These are phyloP conservation scores for Trachurus trachurus DNA, from an alignment of 2,797 vertebrate species.

Conservation along the genomic window DNA sequence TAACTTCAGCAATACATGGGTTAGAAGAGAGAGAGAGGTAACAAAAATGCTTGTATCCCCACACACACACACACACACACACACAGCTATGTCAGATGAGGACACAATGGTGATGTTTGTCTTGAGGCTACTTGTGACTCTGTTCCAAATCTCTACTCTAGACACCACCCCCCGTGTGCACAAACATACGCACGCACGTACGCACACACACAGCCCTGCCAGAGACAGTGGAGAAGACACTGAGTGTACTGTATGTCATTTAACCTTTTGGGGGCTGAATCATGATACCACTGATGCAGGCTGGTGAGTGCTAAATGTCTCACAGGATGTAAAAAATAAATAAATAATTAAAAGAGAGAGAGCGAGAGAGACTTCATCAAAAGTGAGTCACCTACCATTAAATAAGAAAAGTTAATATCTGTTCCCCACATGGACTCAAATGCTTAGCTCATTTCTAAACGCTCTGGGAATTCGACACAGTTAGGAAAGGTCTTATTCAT, in stretches of 20 bases:
- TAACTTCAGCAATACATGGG: slow-evolving; percentile 15
- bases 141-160: slow-evolving; percentile 53
- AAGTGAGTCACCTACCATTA: neutral
- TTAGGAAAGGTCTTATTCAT: neutral
- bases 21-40: neutral
- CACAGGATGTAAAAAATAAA: slow-evolving; percentile 4
- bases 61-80: slow-evolving; percentile 13
- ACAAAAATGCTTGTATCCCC: neutral
- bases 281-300: slow-evolving; percentile 16
- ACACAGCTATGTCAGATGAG: slow-evolving; percentile 35
- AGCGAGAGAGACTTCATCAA: neutral
- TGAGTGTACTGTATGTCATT: slow-evolving; percentile 16
- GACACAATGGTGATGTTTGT: slow-evolving; percentile 62
- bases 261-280: slow-evolving; percentile 26
- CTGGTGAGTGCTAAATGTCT: neutral
- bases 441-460: neutral
- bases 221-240: slow-evolving; percentile 35
- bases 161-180: slow-evolving; percentile 12
- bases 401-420: neutral
- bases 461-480: neutral
- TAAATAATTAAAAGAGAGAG: neutral
- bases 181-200: neutral
- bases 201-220: neutral
- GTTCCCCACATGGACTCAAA: neutral
- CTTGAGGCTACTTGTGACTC: slow-evolving; percentile 63